These are phyloP conservation scores for Macquaria ambigua DNA, from an alignment of 2,113 vertebrate genomes.

Conservation along the genomic window DNA sequence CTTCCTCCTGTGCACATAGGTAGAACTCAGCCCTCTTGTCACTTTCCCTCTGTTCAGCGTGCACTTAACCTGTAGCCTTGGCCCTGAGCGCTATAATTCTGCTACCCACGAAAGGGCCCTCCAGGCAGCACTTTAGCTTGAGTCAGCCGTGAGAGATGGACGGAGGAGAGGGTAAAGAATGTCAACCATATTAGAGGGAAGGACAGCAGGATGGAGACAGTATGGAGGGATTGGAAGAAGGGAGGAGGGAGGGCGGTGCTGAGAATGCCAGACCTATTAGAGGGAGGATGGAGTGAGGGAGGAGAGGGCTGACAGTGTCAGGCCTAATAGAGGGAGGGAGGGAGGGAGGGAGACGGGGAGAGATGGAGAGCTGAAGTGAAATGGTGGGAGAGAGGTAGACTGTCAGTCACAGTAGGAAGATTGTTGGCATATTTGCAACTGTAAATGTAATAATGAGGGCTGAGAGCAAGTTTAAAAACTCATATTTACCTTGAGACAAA, in stretches of 20 bases:
- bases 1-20: slow-evolving; percentile 17
- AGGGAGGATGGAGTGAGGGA: slow-evolving; percentile 38
- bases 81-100: slow-evolving; percentile 57
- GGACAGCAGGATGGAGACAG: slow-evolving; percentile 54
- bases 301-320: slow-evolving; percentile 43
- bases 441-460: slow-evolving; percentile 26
- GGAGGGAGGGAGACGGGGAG: slow-evolving; percentile 24
- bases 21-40: slow-evolving; percentile 41
- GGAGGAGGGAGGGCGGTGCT: slow-evolving; percentile 19
- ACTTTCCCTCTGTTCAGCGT: slow-evolving; percentile 57
- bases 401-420: slow-evolving; percentile 27
- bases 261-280: slow-evolving; percentile 73
- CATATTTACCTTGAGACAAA: background rate
- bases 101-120: slow-evolving; percentile 59
- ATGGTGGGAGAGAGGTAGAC: slow-evolving; percentile 9
- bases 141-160: slow-evolving; percentile 56
- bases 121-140: slow-evolving; percentile 64
- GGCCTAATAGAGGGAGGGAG: slow-evolving; percentile 47
- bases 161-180: slow-evolving; percentile 61
- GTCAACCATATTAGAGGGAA: slow-evolving; percentile 68
- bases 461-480: slow-evolving; percentile 5
- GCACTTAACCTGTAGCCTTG: slow-evolving; percentile 70
- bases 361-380: slow-evolving; percentile 33
- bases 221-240: slow-evolving; percentile 27
- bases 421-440: slow-evolving; percentile 12